Conservation (phyloP, 2,113 vertebrate genomes). For the Ceyx margarethae region DNA sequence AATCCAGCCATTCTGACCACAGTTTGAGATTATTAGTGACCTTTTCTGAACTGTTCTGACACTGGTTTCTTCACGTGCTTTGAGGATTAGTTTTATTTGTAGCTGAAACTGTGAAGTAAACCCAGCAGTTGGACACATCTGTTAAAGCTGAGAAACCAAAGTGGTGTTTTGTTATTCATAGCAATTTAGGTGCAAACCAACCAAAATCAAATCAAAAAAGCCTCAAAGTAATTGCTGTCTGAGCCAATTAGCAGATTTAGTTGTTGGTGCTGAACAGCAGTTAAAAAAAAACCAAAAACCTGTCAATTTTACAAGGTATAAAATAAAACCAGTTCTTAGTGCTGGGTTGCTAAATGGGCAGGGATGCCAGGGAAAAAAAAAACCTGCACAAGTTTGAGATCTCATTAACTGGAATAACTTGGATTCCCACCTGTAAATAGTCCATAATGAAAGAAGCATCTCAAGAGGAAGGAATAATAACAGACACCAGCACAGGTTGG, state of each 20-base stretch:
- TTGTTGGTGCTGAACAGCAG: not conserved
- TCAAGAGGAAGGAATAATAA: not conserved
- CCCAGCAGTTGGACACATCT: not conserved
- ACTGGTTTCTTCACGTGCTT: not conserved
- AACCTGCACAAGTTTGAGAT: not conserved
- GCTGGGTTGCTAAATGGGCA: not conserved
- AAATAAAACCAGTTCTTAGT: not conserved
- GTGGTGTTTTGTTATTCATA: not conserved
- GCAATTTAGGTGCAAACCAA: slow-evolving; percentile 5
- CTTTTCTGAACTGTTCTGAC: not conserved
- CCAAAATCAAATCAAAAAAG: not conserved
- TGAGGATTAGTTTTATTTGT: not conserved
- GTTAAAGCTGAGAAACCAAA: not conserved
- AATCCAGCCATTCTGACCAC: not conserved
- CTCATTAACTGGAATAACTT: not conserved
- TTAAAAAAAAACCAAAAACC: not conserved
- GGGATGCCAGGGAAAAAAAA: not conserved
- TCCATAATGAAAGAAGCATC: not conserved
- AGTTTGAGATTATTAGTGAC: not conserved
- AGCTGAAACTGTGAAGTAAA: slow-evolving; percentile 16
- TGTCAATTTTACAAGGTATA: not conserved
- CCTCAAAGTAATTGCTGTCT: not conserved
- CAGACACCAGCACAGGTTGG: too few relatives aligned
- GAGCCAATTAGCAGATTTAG: not conserved
- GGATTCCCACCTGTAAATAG: not conserved